Conservation (phyloP, 2,113 vertebrate genomes). For the Scortum barcoo region DNA sequence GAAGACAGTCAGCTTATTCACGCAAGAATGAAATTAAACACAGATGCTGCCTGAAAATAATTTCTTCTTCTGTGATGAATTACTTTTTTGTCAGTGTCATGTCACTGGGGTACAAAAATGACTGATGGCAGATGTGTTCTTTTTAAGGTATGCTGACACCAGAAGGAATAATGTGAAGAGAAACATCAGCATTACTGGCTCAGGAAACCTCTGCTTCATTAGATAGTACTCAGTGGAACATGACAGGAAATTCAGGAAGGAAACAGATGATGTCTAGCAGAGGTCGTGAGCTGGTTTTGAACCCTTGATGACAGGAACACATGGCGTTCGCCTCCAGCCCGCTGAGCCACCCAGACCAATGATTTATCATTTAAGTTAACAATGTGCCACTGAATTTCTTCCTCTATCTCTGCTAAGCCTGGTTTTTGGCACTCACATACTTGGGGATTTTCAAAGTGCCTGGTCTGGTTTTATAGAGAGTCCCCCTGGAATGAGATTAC, state of each 20-base stretch:
- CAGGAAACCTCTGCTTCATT: conserved; percentile 61
- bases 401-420: conserved; percentile 56
- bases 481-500: conserved; percentile 64
- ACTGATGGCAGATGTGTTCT: conserved; percentile 35
- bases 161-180: conserved; percentile 21
- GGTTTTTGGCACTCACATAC: conserved; percentile 55
- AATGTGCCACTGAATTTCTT: conserved; percentile 66
- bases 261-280: conserved; percentile 68
- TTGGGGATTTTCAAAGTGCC: conserved; percentile 64
- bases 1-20: conserved; percentile 12
- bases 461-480: conserved; percentile 64
- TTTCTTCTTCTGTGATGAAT: conserved; percentile 34
- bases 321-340: conserved; percentile 59
- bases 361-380: conserved; percentile 67
- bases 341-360: conserved; percentile 35
- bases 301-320: conserved; percentile 77
- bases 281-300: conserved; percentile 72
- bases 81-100: conserved; percentile 6
- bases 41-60: neutral
- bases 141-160: conserved; percentile 29
- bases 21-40: conserved; percentile 19
- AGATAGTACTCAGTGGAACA: conserved; percentile 60
- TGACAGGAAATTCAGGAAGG: conserved; percentile 70
- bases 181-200: conserved; percentile 38
- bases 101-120: conserved; percentile 27